Base-by-base conservation (phyloP, 2,888 invertebrate genomes). In the Rotaria socialis region DNA sequence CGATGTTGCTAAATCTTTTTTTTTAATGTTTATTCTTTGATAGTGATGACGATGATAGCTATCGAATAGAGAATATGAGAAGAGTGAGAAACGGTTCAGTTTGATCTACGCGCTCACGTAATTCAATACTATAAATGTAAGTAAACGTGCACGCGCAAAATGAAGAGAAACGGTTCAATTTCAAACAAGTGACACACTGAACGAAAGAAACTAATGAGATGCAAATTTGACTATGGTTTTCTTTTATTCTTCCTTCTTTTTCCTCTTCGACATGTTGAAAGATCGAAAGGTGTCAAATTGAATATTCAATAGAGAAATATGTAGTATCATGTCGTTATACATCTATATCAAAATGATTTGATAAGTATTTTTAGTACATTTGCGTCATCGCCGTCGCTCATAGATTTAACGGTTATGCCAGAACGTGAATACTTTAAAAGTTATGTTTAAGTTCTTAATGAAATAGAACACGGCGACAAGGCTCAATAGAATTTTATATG, bases 201-300 rank as follows among this genome's bases (percentile, higher is more conserved):
- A 67, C 35, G 67, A 35, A 27, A 27, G 27, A 60, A 67, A 35
- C 56, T 56, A 56, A 56, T 56, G 22, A 56, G 22, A 56, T 56
- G 24, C 56, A 56, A 24, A 55, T 55, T 24, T 56, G 24, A 24
- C 56, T 56, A 56, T 7, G 8, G 8, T 7, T 24, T 2, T 56
- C 24, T 56, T 56, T 56, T 56, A 52, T 52, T 52, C 14, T 24
- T 22, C 24, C 8, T 56, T 24, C 1, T 24, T 56, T 24, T 56
- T 10, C 5, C 24, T 56, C 24, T 55, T 19, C 5, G 19, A 55
- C 55, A 6, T 6, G 8, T 22, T 24, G 24, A 56, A 24, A 56
- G 67, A 41, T 67, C 35, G 67, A 35, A 67, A 67, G 67, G 67
- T 67, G 67, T 67, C 67, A 67, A 35, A 67, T 67, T 67, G 16